Conservation (phyloP, 2,888 invertebrate genomes). For the Ichneumon xanthorius region DNA sequence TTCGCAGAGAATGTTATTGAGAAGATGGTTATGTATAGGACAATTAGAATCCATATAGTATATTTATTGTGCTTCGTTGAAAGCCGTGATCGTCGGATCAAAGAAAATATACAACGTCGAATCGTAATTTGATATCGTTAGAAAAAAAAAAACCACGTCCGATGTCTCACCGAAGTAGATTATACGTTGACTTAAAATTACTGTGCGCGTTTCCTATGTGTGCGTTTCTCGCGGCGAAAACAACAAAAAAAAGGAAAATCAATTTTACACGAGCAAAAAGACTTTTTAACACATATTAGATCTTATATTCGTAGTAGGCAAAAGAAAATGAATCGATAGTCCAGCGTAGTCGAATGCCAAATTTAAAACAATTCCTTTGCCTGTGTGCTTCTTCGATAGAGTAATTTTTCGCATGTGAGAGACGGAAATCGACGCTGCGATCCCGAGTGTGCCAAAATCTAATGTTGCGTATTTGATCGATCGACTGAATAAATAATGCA, state of each 20-base stretch:
- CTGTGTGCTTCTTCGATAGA: constrained; percentile 22
- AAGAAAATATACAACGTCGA: constrained; percentile 17
- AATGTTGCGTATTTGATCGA: constrained; percentile 28
- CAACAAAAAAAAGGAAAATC: not conserved
- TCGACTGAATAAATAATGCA: constrained; percentile 34
- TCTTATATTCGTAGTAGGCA: not conserved
- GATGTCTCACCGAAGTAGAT: constrained; percentile 24
- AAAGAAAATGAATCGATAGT: constrained; percentile 22
- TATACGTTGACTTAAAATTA: constrained; percentile 37
- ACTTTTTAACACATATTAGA: constrained; percentile 2
- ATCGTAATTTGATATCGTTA: constrained; percentile 11
- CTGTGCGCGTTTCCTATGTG: constrained; percentile 43
- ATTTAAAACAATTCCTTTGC: constrained; percentile 40
- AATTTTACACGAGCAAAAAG: constrained; percentile 19
- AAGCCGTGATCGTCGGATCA: constrained; percentile 11
- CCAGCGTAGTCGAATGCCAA: constrained; percentile 37
- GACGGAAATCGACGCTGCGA: constrained; percentile 3
- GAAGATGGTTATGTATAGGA: constrained; percentile 42
- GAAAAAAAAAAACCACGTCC: not conserved
- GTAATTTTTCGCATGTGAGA: constrained; percentile 10
- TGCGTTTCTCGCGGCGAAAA: constrained; percentile 28
- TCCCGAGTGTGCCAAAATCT: constrained; percentile 56
- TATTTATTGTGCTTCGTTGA: constrained; percentile 51
- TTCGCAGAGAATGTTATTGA: constrained; percentile 51
- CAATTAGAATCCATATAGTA: constrained; percentile 43